A percentile compares a stretch with the other conserved stretches of the same genome.
These are phyloP conservation scores for Thrips palmi DNA, from an alignment of 1,140 invertebrate species.

Conservation along the genomic window DNA sequence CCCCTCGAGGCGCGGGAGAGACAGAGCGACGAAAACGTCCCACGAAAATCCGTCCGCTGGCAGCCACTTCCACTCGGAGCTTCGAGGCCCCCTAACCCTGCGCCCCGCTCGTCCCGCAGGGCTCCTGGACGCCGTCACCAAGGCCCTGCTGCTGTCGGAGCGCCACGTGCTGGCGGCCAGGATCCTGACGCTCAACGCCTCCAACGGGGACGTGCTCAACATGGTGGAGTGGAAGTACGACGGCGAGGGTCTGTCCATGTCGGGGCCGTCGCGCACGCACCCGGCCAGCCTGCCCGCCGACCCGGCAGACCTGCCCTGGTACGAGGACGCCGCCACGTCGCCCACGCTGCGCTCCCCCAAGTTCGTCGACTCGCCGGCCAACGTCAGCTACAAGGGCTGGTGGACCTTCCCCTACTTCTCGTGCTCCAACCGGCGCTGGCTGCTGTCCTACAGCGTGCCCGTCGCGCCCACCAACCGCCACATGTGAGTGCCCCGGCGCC, in stretches of 20 bases:
- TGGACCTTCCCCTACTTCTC: constrained; percentile 69
- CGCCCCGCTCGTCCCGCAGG: too few relatives aligned
- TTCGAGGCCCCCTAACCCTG: too few relatives aligned
- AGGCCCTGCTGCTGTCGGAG: constrained; percentile 34
- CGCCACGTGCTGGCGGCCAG: constrained; percentile 31
- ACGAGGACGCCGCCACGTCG: constrained; percentile 25
- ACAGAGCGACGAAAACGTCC: too few relatives aligned
- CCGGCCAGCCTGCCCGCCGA: constrained; percentile 30
- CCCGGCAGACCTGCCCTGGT: constrained; percentile 34
- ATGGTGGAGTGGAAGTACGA: constrained; percentile 32
- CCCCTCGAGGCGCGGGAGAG: too few relatives aligned
- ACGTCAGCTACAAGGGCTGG: constrained; percentile 34
- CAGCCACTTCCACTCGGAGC: too few relatives aligned
- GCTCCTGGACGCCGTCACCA: constrained; percentile 34
- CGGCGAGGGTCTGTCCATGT: constrained; percentile 5
- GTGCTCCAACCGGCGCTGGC: constrained; percentile 47
- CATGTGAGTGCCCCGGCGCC: too few relatives aligned
- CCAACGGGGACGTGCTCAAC: constrained; percentile 31
- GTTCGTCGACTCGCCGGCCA: constrained; percentile 40
- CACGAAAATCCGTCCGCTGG: too few relatives aligned
- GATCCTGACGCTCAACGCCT: constrained; percentile 37
- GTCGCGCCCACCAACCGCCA: constrained; percentile 40
- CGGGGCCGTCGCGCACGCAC: constrained; percentile 26
- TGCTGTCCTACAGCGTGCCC: constrained; percentile 58
- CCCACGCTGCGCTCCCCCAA: constrained; percentile 40